Evolutionary conservation across 2,888 invertebrate species (phyloP).

Genomic region (Dryadula phaetusa): DNA sequence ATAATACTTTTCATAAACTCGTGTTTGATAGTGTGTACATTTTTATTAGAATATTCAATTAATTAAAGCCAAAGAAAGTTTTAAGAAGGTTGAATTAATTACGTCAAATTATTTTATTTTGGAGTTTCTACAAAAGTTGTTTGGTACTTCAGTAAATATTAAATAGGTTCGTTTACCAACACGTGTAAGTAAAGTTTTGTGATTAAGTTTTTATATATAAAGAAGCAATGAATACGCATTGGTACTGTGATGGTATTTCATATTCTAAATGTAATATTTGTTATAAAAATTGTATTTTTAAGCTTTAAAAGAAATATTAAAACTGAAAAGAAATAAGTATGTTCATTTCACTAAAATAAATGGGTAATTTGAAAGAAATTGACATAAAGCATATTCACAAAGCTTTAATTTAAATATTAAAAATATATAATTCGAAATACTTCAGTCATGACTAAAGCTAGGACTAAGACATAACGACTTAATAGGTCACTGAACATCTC

Average conservation of each 20-base stretch:
- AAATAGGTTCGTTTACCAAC: background rate
- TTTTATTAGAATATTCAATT: slow-evolving; percentile 31
- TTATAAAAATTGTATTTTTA: too few relatives aligned
- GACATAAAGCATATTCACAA: background rate
- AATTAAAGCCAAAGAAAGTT: slow-evolving; percentile 29
- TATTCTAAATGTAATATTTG: too few relatives aligned
- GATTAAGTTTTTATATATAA: background rate
- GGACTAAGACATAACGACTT: slow-evolving; percentile 38
- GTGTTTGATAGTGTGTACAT: slow-evolving; percentile 19
- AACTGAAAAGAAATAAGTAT: too few relatives aligned
- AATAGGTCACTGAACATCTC: slow-evolving; percentile 38
- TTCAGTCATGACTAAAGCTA: slow-evolving; percentile 8
- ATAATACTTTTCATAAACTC: background rate
- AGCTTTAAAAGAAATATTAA: too few relatives aligned
- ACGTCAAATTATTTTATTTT: background rate
- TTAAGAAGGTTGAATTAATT: slow-evolving; percentile 32
- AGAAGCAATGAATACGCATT: too few relatives aligned
- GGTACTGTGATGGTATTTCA: too few relatives aligned
- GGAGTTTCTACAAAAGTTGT: background rate
- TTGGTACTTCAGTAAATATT: slow-evolving; percentile 2
- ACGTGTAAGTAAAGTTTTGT: background rate
- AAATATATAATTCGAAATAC: slow-evolving; percentile 4
- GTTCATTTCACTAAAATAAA: too few relatives aligned
- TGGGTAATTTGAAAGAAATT: too few relatives aligned
- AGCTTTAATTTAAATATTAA: background rate